Evolutionary conservation across 2,888 invertebrate species (phyloP), one percentile per base, ranked within the genome.

Genomic region (Diloba caeruleocephala): DNA sequence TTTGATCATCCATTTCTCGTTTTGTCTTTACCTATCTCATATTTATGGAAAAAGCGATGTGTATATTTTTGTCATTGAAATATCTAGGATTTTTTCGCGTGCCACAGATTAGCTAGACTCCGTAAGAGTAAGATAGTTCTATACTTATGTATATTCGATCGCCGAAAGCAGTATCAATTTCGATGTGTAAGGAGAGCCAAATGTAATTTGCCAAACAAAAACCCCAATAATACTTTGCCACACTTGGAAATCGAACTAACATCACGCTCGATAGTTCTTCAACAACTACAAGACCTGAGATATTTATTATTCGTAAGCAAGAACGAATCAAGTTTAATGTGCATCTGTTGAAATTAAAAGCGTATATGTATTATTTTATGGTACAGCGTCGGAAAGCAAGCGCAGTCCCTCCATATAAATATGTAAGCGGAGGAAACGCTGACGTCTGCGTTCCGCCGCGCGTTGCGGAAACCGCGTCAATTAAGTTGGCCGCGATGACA

Each of bases 381-480:
- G 39, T 33, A 39, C 39, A 49, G 32, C 48, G n/a, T 50, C 34
- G 19, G 50, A 58, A 57, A 55, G 60, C 63, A 57, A 74, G 68
- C 69, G 72, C 74, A 78, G 74, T 78, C 58, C 76, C 78, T 81
- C 69, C 82, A 72, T 87, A 91, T 91, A 91, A 89, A 91, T 89
- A 90, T 90, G 89, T 89, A 87, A 88, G 82, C 84, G 78, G 71
- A 89, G 90, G 90, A 89, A 92, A 85, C 82, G 82, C 81, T 86
- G 89, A 89, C 89, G 89, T 87, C 85, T 91, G 87, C 88, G 87
- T 90, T 89, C 88, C 89, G 84, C 88, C 83, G 87, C 87, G 84
- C 83, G 85, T 83, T 85, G 78, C 92, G 92, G 92, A 92, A 92
- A 88, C 91, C 88, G 87, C 91, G 92, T 92, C 92, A 92, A 92